Conservation (phyloP, 2,888 invertebrate genomes). For the Nemapogon koenigi region DNA sequence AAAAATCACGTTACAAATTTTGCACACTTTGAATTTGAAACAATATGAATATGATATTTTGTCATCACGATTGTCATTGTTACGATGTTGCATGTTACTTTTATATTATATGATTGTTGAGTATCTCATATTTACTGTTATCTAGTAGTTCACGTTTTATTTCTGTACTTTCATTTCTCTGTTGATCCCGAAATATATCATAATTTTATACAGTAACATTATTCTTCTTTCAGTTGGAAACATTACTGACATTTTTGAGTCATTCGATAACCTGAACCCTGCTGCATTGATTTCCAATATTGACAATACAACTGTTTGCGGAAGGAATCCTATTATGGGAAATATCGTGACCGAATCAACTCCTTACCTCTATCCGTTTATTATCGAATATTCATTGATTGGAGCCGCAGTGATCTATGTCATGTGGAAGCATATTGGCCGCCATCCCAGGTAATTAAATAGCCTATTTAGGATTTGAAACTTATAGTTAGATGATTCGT, state of each 20-base stretch:
- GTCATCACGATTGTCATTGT: neutral
- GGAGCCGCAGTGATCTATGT: conserved; percentile 95
- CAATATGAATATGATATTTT: too few species aligned
- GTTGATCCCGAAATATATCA: too few species aligned
- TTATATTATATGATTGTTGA: neutral
- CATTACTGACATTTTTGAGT: conserved; percentile 58
- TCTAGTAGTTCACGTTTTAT: neutral
- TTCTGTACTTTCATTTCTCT: neutral
- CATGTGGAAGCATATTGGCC: conserved; percentile 95
- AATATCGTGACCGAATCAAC: conserved; percentile 91
- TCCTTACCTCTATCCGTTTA: conserved; percentile 94
- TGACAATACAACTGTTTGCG: conserved; percentile 70
- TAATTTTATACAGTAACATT: too few species aligned
- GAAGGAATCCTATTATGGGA: conserved; percentile 89
- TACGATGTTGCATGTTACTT: neutral
- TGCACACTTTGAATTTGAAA: too few species aligned
- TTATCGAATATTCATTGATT: conserved; percentile 94
- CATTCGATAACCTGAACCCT: conserved; percentile 64
- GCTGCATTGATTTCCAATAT: conserved; percentile 66
- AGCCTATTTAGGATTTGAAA: too few species aligned
- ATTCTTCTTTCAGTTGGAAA: conserved; percentile 40
- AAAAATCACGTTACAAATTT: neutral
- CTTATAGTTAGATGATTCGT: too few species aligned
- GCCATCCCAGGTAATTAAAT: conserved; percentile 84
- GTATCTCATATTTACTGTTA: neutral